Conservation (phyloP, 2,888 invertebrate genomes). For the Phortica magna region DNA sequence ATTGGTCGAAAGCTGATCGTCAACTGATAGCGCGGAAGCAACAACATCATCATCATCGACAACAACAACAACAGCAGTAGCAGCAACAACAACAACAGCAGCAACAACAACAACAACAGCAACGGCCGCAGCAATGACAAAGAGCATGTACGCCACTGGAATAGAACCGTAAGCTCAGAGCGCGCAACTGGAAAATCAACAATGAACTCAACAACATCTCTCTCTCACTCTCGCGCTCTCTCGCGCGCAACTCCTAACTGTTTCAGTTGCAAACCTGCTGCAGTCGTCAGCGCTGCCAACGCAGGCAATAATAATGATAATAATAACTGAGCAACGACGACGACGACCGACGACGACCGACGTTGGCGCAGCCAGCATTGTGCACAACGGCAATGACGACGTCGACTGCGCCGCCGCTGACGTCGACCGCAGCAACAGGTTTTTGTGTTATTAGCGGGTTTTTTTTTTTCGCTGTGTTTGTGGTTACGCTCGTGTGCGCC, state of each 20-base stretch:
- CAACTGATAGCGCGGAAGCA: slow-evolving; percentile 64
- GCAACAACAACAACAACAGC: not conserved
- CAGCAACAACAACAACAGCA: slow-evolving; percentile 21
- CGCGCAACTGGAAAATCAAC: slow-evolving; percentile 63
- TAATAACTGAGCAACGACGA: slow-evolving; percentile 60
- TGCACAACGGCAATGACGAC: too few species aligned
- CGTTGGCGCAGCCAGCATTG: too few species aligned
- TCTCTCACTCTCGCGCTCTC: not conserved
- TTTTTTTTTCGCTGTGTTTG: slow-evolving; percentile 38
- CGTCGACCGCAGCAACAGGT: slow-evolving; percentile 56
- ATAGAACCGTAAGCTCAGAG: slow-evolving; percentile 69
- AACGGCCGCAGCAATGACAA: slow-evolving; percentile 18
- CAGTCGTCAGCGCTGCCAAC: slow-evolving; percentile 31
- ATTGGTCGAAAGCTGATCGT: slow-evolving; percentile 72
- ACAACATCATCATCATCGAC: not conserved
- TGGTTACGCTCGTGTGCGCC: slow-evolving; percentile 22
- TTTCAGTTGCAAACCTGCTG: slow-evolving; percentile 38
- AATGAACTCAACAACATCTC: slow-evolving; percentile 57
- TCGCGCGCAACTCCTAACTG: slow-evolving; percentile 30
- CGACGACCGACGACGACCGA: slow-evolving; percentile 27
- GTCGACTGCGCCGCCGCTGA: not conserved
- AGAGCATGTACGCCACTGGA: slow-evolving; percentile 52
- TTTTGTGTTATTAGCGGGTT: slow-evolving; percentile 66
- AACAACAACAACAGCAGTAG: too few species aligned
- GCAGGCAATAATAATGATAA: not conserved